These are phyloP conservation scores for Istiophorus platypterus DNA, from an alignment of 2,113 vertebrate genomes.

Conservation along the genomic window DNA sequence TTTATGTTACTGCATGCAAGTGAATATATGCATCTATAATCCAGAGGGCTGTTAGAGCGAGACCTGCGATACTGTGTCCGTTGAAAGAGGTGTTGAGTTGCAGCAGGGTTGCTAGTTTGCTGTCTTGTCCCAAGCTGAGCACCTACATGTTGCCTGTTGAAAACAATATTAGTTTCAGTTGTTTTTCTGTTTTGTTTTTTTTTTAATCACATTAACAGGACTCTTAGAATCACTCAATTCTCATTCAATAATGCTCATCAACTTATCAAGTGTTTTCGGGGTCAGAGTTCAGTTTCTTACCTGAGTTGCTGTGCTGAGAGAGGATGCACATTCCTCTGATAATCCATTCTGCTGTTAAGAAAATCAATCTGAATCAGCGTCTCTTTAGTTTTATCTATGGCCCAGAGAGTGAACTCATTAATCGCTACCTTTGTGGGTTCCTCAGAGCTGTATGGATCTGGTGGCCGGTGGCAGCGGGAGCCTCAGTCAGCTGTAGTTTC, in stretches of 20 bases:
- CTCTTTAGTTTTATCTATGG: neutral
- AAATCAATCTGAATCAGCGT: constrained; percentile 20
- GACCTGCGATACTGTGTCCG: constrained; percentile 44
- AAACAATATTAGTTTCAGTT: neutral
- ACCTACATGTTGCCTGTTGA: constrained; percentile 56
- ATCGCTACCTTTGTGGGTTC: constrained; percentile 55
- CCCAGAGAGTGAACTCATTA: neutral
- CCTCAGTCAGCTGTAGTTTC: constrained; percentile 47
- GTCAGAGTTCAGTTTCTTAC: constrained; percentile 45
- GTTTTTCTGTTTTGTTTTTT: neutral
- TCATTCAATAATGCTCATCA: neutral
- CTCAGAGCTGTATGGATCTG: constrained; percentile 24
- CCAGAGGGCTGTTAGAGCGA: constrained; percentile 51
- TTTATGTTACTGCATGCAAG: neutral
- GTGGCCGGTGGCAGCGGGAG: constrained; percentile 7
- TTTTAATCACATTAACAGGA: neutral
- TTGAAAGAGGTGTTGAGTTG: constrained; percentile 28
- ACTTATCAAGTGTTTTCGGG: neutral
- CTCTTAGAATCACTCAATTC: neutral
- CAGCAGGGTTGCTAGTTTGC: constrained; percentile 42
- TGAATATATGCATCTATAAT: constrained; percentile 57
- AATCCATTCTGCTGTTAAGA: constrained; percentile 20
- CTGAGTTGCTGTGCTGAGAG: constrained; percentile 42
- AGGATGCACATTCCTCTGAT: constrained; percentile 37
- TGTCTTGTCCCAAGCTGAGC: constrained; percentile 47